phyloP scores from a whole-genome alignment of 1,140 invertebrate species.

The Drosophila erecta region DNA sequence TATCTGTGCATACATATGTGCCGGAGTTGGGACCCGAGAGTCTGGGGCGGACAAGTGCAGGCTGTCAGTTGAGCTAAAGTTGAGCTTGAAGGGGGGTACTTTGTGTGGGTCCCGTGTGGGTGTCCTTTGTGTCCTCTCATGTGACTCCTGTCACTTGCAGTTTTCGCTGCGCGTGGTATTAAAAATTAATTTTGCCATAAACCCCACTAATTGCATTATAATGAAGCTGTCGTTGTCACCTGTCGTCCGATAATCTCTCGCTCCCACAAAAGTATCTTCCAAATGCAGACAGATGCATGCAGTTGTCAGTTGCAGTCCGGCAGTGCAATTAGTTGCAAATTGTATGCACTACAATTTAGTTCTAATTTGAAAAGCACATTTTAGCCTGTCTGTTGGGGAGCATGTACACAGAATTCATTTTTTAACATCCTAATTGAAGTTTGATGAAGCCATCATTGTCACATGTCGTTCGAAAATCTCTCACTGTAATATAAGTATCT shows the following conservation, averaged over 20 bases:
- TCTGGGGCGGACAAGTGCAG: slow-evolving; percentile 39
- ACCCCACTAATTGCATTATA: slow-evolving; percentile 77
- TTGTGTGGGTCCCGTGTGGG: slow-evolving; percentile 25
- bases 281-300: slow-evolving; percentile 2
- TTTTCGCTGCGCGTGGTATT: slow-evolving; percentile 65
- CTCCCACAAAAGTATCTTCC: slow-evolving; percentile 33
- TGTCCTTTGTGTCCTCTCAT: slow-evolving; percentile 45
- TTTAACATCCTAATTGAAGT: slow-evolving; percentile 55
- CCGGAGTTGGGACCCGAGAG: slow-evolving; percentile 19
- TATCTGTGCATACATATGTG: no score
- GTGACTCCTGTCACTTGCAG: slow-evolving; percentile 76
- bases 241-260: slow-evolving; percentile 74
- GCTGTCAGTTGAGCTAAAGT: slow-evolving; percentile 44
- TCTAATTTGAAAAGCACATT: no score
- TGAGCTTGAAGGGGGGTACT: slow-evolving; percentile 6
- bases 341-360: not conserved
- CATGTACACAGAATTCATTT: not conserved
- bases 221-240: slow-evolving; percentile 82
- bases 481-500: slow-evolving; percentile 12
- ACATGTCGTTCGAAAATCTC: slow-evolving; percentile 55
- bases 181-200: slow-evolving; percentile 71
- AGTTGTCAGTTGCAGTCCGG: slow-evolving; percentile 27
- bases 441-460: slow-evolving; percentile 77
- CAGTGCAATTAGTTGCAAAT: slow-evolving; percentile 14
- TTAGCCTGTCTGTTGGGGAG: no score